These are phyloP conservation scores for Sebastes vulpes DNA, from an alignment of 2,797 vertebrate species.

Conservation along the genomic window DNA sequence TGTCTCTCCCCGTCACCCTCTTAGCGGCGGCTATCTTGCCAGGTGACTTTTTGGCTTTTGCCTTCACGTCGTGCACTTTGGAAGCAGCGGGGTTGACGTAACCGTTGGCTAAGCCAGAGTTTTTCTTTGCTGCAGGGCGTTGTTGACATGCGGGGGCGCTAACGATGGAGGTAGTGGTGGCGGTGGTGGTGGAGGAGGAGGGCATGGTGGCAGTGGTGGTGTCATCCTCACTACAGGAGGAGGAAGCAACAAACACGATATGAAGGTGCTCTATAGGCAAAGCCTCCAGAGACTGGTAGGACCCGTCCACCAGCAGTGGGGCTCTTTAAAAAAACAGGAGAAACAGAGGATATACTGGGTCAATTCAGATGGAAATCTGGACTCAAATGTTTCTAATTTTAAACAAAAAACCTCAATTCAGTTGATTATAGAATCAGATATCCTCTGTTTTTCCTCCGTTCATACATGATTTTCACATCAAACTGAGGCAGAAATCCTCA, in stretches of 20 bases:
- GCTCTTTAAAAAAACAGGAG: conserved; percentile 74
- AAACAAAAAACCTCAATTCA: conserved; percentile 2
- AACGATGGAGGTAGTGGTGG: neutral
- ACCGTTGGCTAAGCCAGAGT: conserved; percentile 44
- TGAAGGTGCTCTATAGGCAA: conserved; percentile 83
- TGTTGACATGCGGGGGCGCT: conserved; percentile 11
- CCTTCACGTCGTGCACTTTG: conserved; percentile 44
- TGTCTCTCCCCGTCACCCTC: conserved; percentile 27
- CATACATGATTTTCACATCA: conserved; percentile 14
- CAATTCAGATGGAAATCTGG: conserved; percentile 27
- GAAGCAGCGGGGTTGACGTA: neutral
- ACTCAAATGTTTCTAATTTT: conserved; percentile 21
- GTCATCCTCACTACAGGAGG: conserved; percentile 80
- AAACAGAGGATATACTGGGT: conserved; percentile 74
- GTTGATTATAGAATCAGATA: conserved; percentile 53
- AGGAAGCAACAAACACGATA: conserved; percentile 84
- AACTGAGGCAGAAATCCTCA: neutral
- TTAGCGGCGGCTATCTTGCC: conserved; percentile 18
- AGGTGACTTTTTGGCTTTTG: conserved; percentile 28
- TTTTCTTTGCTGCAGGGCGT: conserved; percentile 45
- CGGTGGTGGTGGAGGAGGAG: neutral
- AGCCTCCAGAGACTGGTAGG: conserved; percentile 82
- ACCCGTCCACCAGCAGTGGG: conserved; percentile 74
- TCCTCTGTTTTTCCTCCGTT: conserved; percentile 77
- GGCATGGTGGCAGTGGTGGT: neutral